Base-by-base conservation (phyloP, 2,113 vertebrate species). In the Phocoena phocoena region DNA sequence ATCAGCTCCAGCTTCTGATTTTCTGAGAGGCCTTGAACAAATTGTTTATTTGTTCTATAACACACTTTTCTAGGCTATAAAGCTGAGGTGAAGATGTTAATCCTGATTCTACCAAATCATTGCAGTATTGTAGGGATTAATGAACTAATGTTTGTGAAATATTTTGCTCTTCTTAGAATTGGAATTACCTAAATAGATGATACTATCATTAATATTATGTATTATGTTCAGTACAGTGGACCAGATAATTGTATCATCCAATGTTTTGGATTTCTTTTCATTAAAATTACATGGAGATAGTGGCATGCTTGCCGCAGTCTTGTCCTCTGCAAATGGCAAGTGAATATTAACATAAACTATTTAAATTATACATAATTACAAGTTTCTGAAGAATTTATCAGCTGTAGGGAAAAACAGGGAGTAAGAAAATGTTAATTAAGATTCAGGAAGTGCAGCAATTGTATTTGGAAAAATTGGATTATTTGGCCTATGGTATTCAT, bases 301-400 rank as follows among this genome's bases (percentile, higher is more conserved):
- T 97, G 94, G 90, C 89, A 92, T 96, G 93, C 60, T 97, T 95
- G 6, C 38, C 96, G 87, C 90, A 97, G 11, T 98, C 97, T 86
- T 77, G 81, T 96, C 97, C 41, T 97, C 95, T 96, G 80, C 77
- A 90, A 97, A 93, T 97, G 90, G 94, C 95, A 96, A 97, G 89
- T 44, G 21, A 93, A 25, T 92, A 97, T 93, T 98, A 98, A 98
- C 79, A 95, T 50, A 82, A 98, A 98, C 98, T 98, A 98, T 98
- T 98, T 98, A 98, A 98, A 98, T 98, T 96, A 71, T 91, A 81
- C 2, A 1, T 98, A 98, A 98, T 98, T 98, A 97, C 74, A 25
- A 60, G 76, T 88, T 98, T 98, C 98, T 98, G 98, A 97, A 98
- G 97, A 98, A 97, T 98, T 98, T 96, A 88, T 62, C 97, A 96